Conservation (phyloP, 2,888 invertebrate species). For the Acanthacorydalis orientalis region DNA sequence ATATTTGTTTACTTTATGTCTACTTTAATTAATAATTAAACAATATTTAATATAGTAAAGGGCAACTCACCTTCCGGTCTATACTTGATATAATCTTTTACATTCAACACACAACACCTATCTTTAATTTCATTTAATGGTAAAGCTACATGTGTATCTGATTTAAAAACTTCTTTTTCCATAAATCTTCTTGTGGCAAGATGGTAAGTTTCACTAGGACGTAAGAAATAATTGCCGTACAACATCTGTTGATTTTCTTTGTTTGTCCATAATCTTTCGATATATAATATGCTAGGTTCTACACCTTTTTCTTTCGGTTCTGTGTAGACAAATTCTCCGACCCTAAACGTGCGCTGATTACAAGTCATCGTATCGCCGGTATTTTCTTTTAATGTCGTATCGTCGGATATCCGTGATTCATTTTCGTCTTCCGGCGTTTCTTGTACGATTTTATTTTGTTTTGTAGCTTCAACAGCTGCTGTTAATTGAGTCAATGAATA, state of each 20-base stretch:
- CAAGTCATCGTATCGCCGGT: conserved; percentile 45
- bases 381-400: conserved; percentile 15
- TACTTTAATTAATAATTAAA: neutral
- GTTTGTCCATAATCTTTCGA: conserved; percentile 81
- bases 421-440: conserved; percentile 65
- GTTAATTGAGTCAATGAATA: conserved; percentile 64
- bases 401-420: conserved; percentile 34
- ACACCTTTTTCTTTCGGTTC: conserved; percentile 45
- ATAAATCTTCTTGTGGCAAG: conserved; percentile 88
- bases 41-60: neutral
- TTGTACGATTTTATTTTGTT: conserved; percentile 58
- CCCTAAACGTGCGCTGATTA: conserved; percentile 57
- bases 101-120: conserved; percentile 83
- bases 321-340: conserved; percentile 88
- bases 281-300: conserved; percentile 67
- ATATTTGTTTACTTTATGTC: neutral
- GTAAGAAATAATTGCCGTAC: conserved; percentile 78
- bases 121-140: conserved; percentile 75
- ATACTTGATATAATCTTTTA: conserved; percentile 85
- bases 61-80: conserved; percentile 52
- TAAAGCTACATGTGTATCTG: conserved; percentile 70
- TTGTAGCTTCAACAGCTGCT: conserved; percentile 54
- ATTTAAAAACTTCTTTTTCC: conserved; percentile 93
- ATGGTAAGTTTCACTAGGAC: conserved; percentile 94
- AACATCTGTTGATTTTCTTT: conserved; percentile 69